Evolutionary conservation across 1,140 invertebrate genomes (phyloP).

Genomic region (Spodoptera frugiperda): DNA sequence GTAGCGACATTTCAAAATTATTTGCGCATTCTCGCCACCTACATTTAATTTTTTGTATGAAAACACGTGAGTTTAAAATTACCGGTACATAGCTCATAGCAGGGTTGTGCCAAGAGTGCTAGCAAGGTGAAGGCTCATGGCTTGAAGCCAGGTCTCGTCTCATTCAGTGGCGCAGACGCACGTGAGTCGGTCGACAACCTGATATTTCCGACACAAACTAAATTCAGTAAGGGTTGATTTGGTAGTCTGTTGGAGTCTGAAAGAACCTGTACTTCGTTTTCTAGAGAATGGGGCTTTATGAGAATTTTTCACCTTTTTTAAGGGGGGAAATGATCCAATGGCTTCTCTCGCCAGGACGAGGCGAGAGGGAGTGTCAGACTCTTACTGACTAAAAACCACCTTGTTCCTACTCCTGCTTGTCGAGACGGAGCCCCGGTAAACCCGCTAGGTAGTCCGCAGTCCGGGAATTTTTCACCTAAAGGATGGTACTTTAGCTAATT

Average conservation of each 20-base stretch:
- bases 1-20: not conserved
- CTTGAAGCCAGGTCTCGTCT: slow-evolving; percentile 7
- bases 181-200: slow-evolving; percentile 39
- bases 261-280: not conserved
- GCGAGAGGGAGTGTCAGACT: too few relatives aligned
- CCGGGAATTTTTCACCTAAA: too few relatives aligned
- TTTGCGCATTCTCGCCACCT: slow-evolving; percentile 1
- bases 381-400: too few relatives aligned
- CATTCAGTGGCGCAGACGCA: not conserved
- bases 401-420: too few relatives aligned
- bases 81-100: not conserved
- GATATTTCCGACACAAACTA: not conserved
- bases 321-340: too few relatives aligned
- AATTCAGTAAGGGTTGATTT: not conserved
- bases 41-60: slow-evolving; percentile 33
- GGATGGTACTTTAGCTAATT: too few relatives aligned
- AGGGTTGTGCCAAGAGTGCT: not conserved
- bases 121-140: slow-evolving; percentile 39
- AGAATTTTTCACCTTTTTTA: too few relatives aligned
- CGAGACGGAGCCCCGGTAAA: too few relatives aligned
- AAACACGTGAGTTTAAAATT: slow-evolving; percentile 10
- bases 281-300: too few relatives aligned
- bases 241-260: not conserved
- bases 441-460: too few relatives aligned
- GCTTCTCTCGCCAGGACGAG: too few relatives aligned